Conservation (phyloP, 2,113 vertebrate genomes). For the Brachyhypopomus gauderio region DNA sequence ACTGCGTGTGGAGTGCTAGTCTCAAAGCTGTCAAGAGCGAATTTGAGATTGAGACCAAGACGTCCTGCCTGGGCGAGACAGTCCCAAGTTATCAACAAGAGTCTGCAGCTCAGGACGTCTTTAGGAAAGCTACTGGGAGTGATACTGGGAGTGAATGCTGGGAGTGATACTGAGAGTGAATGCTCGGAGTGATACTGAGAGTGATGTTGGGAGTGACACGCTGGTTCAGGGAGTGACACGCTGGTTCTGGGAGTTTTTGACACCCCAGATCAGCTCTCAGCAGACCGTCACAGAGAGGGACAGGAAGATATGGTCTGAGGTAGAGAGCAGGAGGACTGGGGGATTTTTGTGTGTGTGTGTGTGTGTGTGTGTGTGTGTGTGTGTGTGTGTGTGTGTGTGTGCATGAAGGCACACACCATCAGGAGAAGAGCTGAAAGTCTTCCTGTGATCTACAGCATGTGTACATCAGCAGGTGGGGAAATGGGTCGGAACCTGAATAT, state of each 20-base stretch:
- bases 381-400: constrained; percentile 18
- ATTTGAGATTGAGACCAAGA: constrained; percentile 13
- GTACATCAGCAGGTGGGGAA: constrained; percentile 62
- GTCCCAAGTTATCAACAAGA: background rate
- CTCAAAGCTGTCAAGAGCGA: constrained; percentile 41
- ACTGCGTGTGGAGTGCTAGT: background rate
- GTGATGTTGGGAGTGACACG: constrained; percentile 11
- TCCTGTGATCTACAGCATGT: constrained; percentile 67
- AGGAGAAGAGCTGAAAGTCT: constrained; percentile 80
- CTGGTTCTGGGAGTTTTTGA: background rate
- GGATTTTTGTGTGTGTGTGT: constrained; percentile 1
- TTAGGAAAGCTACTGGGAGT: background rate
- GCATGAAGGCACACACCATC: background rate
- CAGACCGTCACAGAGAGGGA: constrained; percentile 24
- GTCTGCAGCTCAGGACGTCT: constrained; percentile 3
- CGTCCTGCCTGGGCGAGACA: constrained; percentile 32
- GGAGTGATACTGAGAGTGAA: background rate
- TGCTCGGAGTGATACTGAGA: no score
- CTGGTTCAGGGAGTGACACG: background rate
- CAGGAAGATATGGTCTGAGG: background rate
- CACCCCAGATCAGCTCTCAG: constrained; percentile 42
- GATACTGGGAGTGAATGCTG: constrained; percentile 9
- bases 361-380: constrained; percentile 10
- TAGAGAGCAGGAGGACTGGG: background rate
- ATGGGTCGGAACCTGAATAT: constrained; percentile 50